Conservation (phyloP, 2,888 invertebrate species). For the Sphecodes monilicornis region DNA sequence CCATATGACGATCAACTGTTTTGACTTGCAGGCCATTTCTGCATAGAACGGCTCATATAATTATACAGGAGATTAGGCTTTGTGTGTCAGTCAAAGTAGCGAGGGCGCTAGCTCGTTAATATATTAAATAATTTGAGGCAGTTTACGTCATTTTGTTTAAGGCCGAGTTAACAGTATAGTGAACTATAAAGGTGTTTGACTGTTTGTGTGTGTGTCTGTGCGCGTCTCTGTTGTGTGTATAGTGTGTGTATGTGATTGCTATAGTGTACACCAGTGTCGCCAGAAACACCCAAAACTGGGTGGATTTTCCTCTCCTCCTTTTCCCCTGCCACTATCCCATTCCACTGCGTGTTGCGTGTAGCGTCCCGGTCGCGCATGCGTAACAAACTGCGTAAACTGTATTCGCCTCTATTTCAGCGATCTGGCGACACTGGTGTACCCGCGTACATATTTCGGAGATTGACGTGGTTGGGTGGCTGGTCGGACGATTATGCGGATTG, state of each 20-base stretch:
- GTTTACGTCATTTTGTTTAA: conserved; percentile 74
- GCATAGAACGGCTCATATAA: conserved; percentile 14
- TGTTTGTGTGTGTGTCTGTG: conserved; percentile 14
- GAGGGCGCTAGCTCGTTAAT: conserved; percentile 72
- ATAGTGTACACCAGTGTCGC: not conserved
- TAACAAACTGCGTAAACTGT: too few species aligned
- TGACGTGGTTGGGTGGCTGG: not conserved
- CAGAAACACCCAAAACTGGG: too few species aligned
- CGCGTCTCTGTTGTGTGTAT: not conserved
- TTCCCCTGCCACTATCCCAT: too few species aligned
- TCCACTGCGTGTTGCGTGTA: too few species aligned
- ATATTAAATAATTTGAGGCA: conserved; percentile 74
- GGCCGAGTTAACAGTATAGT: conserved; percentile 73
- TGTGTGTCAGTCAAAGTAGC: conserved; percentile 67
- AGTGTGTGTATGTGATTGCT: not conserved
- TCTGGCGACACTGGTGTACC: too few species aligned
- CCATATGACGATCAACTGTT: not conserved
- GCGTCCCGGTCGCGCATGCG: too few species aligned
- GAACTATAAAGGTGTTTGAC: conserved; percentile 64
- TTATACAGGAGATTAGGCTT: conserved; percentile 66
- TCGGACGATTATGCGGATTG: not conserved
- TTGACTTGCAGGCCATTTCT: not conserved
- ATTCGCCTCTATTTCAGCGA: too few species aligned
- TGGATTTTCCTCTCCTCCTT: too few species aligned
- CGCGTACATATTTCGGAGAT: not conserved